Base-by-base conservation (phyloP, 2,888 invertebrate species). In the Mimachlamys varia region DNA sequence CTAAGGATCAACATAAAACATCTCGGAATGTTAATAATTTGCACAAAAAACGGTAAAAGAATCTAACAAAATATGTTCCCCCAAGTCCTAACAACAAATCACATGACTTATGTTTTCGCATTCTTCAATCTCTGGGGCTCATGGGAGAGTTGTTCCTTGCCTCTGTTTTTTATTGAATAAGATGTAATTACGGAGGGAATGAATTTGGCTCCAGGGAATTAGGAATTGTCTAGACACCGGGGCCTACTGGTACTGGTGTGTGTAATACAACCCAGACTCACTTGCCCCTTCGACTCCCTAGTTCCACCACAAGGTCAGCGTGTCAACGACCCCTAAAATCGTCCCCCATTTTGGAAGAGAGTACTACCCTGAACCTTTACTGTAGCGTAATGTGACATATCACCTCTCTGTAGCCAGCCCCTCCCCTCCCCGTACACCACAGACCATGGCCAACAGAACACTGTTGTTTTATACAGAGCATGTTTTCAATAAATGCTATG, bases 121-220 rank as follows among this genome's bases (percentile, higher is more conserved):
- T 76, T 76, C 76, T 33, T 76, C 22, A 33, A 76, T 76, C 76
- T 76, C 33, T 33, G 4, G 22, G 76, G 13, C 76, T 76, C 76
- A 76, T 76, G 76, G 76, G 76, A 76, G 76, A 76, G 76, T 76
- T 76, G 76, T 76, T 76, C 22, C 76, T 76, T 27, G 33, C 33
- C 76, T 88, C 88, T 44, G 44, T 88, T 88, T 88, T 53, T 88
- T 49, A 53, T 88, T 88, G 88, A 53, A 49, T 53, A 88, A 88
- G 53, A 27, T 88, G 88, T 88, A 88, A 88, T 88, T 88, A 88
- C 7, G 49, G 50, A 38, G 49, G 49, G 53, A 88, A 88, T 88
- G 88, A 88, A 88, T 88, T 53, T 88, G 88, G 88, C 88, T 88
- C 88, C 88, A 88, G 27, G 88, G 88, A 88, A 50, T 88, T 50